Conservation (phyloP, 2,113 vertebrate species). For the Burhinus bistriatus region DNA sequence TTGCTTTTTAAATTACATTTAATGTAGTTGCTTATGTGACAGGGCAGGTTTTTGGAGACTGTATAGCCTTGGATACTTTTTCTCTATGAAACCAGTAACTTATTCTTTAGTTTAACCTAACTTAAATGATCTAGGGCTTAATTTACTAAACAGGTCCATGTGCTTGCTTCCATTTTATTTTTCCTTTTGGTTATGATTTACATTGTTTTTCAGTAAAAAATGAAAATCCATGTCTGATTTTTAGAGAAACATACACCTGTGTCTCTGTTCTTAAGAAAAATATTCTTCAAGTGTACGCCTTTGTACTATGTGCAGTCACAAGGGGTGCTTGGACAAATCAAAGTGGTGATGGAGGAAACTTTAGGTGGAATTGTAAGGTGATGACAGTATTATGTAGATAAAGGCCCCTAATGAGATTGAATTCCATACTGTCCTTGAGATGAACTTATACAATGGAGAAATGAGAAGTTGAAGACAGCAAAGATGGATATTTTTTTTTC, state of each 20-base stretch:
- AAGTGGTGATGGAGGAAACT: neutral
- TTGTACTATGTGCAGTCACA: neutral
- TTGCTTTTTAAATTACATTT: neutral
- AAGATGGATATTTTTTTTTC: neutral
- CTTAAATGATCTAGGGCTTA: neutral
- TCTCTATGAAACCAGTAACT: neutral
- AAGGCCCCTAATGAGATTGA: neutral
- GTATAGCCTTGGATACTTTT: neutral
- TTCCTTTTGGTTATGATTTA: neutral
- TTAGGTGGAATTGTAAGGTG: neutral
- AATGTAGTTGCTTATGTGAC: neutral
- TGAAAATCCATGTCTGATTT: neutral
- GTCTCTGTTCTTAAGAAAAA: neutral
- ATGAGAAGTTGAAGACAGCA: neutral
- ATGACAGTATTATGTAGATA: neutral
- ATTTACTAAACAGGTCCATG: neutral
- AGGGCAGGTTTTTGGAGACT: neutral
- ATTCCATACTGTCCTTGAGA: neutral
- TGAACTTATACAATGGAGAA: neutral
- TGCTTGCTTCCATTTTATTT: neutral
- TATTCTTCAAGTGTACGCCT: neutral
- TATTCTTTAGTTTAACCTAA: neutral
- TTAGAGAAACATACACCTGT: neutral
- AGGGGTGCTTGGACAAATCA: neutral
- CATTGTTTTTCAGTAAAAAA: neutral